phyloP scores from a whole-genome alignment of 2,797 vertebrate species.

The Girardinus metallicus region DNA sequence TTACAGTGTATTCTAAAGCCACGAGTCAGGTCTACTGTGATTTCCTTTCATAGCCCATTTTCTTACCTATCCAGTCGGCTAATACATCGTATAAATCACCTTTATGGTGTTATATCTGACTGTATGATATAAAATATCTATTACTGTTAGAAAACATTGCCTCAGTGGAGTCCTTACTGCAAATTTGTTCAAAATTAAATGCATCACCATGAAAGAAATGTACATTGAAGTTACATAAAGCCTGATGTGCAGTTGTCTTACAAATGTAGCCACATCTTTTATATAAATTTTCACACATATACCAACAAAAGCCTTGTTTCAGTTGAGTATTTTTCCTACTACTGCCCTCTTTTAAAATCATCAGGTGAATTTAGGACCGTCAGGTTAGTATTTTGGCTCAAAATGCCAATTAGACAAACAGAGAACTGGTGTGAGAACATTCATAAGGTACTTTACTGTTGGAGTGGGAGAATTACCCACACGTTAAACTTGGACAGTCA shows the following conservation, averaged over 20 bases:
- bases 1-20: slow-evolving; percentile 56
- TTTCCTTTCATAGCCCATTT: slow-evolving; percentile 55
- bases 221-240: slow-evolving; percentile 44
- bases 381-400: neutral
- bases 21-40: slow-evolving; percentile 49
- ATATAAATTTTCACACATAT: neutral
- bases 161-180: slow-evolving; percentile 19
- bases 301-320: neutral
- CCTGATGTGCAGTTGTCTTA: slow-evolving; percentile 22
- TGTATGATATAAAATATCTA: slow-evolving; percentile 30
- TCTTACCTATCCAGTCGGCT: slow-evolving; percentile 22
- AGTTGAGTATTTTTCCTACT: neutral
- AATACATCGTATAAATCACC: slow-evolving; percentile 37
- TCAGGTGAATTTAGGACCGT: neutral
- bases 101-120: slow-evolving; percentile 22
- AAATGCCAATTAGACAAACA: neutral
- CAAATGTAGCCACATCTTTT: neutral
- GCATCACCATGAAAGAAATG: slow-evolving; percentile 42
- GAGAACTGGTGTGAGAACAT: too few relatives aligned
- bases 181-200: slow-evolving; percentile 49
- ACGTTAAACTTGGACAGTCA: slow-evolving; percentile 46
- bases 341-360: neutral
- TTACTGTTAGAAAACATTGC: slow-evolving; percentile 31
- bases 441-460: neutral
- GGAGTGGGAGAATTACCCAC: slow-evolving; percentile 46